phyloP scores from a whole-genome alignment of 2,888 invertebrate species.

The Lithophane leautieri region DNA sequence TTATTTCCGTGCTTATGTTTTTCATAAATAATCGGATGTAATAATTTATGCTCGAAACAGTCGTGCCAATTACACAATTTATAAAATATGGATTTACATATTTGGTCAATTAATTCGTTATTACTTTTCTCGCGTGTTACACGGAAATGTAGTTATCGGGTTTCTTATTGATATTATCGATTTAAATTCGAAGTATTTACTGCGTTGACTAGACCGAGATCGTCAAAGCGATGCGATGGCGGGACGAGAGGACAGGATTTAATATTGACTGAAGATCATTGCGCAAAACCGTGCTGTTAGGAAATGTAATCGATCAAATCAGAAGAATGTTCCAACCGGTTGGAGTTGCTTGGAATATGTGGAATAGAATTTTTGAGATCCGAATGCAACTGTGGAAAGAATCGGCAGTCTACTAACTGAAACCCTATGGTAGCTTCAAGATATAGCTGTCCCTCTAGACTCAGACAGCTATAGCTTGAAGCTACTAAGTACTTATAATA shows the following conservation, averaged over 20 bases:
- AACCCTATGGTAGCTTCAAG: background rate
- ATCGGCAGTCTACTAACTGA: background rate
- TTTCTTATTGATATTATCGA: constrained; percentile 34
- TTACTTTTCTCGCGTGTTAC: constrained; percentile 53
- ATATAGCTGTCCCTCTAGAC: too few species aligned
- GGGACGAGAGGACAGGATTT: background rate
- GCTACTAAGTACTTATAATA: too few species aligned
- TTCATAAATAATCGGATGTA: constrained; percentile 30
- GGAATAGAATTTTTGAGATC: background rate
- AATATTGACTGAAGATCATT: constrained; percentile 6
- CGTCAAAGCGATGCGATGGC: background rate
- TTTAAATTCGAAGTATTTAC: constrained; percentile 21
- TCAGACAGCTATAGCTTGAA: background rate
- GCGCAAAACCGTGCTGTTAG: constrained; percentile 3
- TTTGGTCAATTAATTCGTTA: constrained; percentile 51
- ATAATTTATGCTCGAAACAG: constrained; percentile 9
- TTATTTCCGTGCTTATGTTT: constrained; percentile 37
- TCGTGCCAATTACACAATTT: constrained; percentile 42
- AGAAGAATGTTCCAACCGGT: background rate
- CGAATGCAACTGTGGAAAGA: background rate
- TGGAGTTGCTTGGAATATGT: background rate
- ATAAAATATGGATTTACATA: constrained; percentile 52
- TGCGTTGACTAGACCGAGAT: background rate
- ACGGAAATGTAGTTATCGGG: constrained; percentile 51
- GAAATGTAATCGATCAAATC: background rate